Evolutionary conservation across 2,797 vertebrate genomes (phyloP).

Genomic region (Crotalus adamanteus): DNA sequence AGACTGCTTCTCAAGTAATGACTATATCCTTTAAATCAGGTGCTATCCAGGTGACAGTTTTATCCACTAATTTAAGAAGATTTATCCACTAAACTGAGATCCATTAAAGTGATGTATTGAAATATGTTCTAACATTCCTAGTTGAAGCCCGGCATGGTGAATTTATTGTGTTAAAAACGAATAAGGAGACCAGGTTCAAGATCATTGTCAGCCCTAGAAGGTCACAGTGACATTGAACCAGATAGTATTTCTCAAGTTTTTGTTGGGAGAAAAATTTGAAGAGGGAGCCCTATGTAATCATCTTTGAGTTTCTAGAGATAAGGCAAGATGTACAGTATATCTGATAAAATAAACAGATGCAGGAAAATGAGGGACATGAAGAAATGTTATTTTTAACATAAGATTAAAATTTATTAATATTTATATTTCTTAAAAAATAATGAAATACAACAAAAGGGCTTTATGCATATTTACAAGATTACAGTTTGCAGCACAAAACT

Average conservation of each 20-base stretch:
- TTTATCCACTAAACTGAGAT: background rate
- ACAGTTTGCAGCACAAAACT: background rate
- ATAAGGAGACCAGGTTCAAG: background rate
- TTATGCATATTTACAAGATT: background rate
- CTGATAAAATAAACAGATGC: background rate
- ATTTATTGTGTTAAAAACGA: background rate
- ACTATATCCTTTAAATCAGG: background rate
- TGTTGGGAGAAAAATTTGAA: background rate
- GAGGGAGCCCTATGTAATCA: background rate
- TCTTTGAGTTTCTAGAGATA: background rate
- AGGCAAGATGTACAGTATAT: background rate
- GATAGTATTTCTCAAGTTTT: background rate
- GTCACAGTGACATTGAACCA: background rate
- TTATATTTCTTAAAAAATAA: background rate
- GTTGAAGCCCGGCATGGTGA: background rate
- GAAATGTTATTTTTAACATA: background rate
- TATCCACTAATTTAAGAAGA: background rate
- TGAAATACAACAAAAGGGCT: background rate
- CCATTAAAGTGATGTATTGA: background rate
- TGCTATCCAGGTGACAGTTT: background rate
- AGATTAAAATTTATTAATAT: background rate
- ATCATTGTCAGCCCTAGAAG: background rate
- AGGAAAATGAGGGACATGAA: background rate
- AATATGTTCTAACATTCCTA: background rate
- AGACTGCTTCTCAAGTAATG: background rate